phyloP scores from a whole-genome alignment of 1,140 invertebrate genomes.

The Zaprionus nigranus region DNA sequence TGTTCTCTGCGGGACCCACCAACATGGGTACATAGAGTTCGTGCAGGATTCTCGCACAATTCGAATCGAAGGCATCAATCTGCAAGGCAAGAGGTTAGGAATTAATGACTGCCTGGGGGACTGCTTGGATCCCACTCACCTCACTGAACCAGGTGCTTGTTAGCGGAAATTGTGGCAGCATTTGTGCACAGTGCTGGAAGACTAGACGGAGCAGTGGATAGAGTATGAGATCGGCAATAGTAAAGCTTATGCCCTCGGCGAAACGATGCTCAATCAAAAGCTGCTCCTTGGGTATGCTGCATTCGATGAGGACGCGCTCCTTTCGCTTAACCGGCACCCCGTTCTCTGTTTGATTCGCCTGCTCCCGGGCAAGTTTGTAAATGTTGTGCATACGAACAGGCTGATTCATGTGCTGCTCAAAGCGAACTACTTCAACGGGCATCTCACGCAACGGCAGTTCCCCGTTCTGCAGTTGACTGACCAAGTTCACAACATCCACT shows the following conservation, averaged over 20 bases:
- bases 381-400: conserved; percentile 95
- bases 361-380: conserved; percentile 89
- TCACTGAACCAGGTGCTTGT: conserved; percentile 88
- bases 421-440: conserved; percentile 88
- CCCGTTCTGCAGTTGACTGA: conserved; percentile 54
- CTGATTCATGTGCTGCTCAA: conserved; percentile 94
- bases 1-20: conserved; percentile 20
- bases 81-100: conserved; percentile 16
- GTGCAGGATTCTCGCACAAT: conserved; percentile 55
- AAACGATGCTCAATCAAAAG: conserved; percentile 89
- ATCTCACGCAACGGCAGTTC: conserved; percentile 75
- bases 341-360: conserved; percentile 58
- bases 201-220: conserved; percentile 90
- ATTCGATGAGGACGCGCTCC: conserved; percentile 75
- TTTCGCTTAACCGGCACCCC: conserved; percentile 57
- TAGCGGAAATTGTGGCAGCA: conserved; percentile 87
- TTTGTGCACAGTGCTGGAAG: conserved; percentile 85
- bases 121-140: conserved; percentile 26
- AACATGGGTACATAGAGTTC: conserved; percentile 54
- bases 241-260: conserved; percentile 93
- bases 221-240: conserved; percentile 93
- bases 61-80: conserved; percentile 66
- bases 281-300: conserved; percentile 85
- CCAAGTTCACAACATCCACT: conserved; percentile 87
- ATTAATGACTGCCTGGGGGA: not conserved